A percentile compares a stretch with the other conserved stretches of the same genome.
These are phyloP conservation scores for Jordanella pulchra DNA, from an alignment of 2,797 vertebrate species.

Conservation along the genomic window DNA sequence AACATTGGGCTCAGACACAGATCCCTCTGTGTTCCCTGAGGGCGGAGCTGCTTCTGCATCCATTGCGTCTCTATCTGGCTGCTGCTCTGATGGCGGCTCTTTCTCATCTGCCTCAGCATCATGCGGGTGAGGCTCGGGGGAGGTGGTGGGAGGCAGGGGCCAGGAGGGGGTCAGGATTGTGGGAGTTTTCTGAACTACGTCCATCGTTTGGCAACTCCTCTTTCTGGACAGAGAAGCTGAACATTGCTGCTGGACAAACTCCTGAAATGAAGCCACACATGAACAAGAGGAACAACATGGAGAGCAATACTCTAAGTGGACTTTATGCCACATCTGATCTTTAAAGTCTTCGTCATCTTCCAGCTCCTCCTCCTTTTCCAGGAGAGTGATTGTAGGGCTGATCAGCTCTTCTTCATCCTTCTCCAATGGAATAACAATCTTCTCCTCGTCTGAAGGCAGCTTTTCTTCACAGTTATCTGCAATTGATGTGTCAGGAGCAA, in stretches of 20 bases:
- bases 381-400: conserved; percentile 82
- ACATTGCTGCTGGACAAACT: conserved; percentile 84
- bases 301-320: conserved; percentile 75
- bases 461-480: conserved; percentile 19
- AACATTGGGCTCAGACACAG: conserved; percentile 44
- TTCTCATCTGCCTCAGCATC: conserved; percentile 41
- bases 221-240: conserved; percentile 69
- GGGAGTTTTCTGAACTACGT: conserved; percentile 24
- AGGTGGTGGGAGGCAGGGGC: conserved; percentile 30
- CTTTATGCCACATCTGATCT: conserved; percentile 64
- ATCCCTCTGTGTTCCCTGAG: conserved; percentile 24
- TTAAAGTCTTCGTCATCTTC: conserved; percentile 76
- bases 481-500: conserved; percentile 7
- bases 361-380: conserved; percentile 85
- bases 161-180: conserved; percentile 35
- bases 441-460: conserved; percentile 72
- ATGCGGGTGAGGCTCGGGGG: conserved; percentile 37
- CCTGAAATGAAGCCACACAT: conserved; percentile 83
- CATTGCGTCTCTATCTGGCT: conserved; percentile 44
- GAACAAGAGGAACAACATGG: conserved; percentile 64
- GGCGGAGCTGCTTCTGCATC: conserved; percentile 32
- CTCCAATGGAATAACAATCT: conserved; percentile 83
- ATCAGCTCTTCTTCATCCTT: conserved; percentile 80
- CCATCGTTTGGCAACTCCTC: conserved; percentile 42
- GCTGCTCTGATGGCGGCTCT: conserved; percentile 44